phyloP scores from a whole-genome alignment of 2,888 invertebrate species.

The Serripes groenlandicus region DNA sequence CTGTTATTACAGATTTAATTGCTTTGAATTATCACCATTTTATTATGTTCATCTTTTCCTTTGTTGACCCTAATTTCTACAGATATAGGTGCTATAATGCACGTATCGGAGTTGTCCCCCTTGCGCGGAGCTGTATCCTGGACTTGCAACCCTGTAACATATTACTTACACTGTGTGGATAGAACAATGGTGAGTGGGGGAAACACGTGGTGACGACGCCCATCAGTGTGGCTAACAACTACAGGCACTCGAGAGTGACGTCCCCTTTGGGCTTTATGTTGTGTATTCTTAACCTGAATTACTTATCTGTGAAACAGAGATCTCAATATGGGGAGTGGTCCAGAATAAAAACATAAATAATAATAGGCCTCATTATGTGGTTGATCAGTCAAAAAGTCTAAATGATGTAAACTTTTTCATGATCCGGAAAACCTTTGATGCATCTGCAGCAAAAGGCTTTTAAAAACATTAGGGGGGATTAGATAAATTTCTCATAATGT shows the following conservation, averaged over 20 bases:
- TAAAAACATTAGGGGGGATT: too few relatives aligned
- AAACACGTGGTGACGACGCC: background rate
- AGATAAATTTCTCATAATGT: too few relatives aligned
- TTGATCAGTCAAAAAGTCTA: too few relatives aligned
- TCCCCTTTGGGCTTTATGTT: slow-evolving; percentile 10
- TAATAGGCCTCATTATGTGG: too few relatives aligned
- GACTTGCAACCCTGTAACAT: slow-evolving; percentile 99
- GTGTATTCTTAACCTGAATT: slow-evolving; percentile 8
- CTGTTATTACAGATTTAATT: background rate
- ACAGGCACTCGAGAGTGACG: slow-evolving; percentile 20
- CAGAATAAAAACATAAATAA: too few relatives aligned
- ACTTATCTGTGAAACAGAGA: too few relatives aligned
- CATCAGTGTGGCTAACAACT: slow-evolving; percentile 2
- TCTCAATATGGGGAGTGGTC: too few relatives aligned
- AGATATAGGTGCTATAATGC: slow-evolving; percentile 99
- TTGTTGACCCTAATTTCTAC: slow-evolving; percentile 47
- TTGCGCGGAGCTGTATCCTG: slow-evolving; percentile 98
- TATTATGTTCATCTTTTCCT: slow-evolving; percentile 28
- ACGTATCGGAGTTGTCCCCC: slow-evolving; percentile 98
- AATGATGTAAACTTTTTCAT: too few relatives aligned
- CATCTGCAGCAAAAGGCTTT: too few relatives aligned
- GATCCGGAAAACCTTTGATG: too few relatives aligned
- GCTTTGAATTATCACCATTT: slow-evolving; percentile 13
- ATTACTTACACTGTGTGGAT: slow-evolving; percentile 99
- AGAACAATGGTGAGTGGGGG: slow-evolving; percentile 89